Conservation (phyloP, 2,113 vertebrate genomes). For the Gavia stellata region DNA sequence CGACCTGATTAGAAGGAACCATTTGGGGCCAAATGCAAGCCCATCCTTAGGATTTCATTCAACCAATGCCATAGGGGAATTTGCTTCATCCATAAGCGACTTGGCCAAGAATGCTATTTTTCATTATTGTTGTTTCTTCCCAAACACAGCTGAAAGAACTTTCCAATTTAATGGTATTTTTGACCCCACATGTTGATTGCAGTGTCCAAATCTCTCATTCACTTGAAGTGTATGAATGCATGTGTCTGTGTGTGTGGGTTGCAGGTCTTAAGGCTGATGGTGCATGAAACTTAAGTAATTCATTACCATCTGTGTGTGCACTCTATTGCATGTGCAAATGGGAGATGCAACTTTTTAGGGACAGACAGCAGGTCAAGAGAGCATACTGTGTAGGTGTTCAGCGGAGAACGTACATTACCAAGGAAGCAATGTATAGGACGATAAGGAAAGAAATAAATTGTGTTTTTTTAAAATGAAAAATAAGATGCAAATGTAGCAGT, state of each 20-base stretch:
- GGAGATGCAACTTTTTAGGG: background rate
- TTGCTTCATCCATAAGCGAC: slow-evolving; percentile 42
- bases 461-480: background rate
- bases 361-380: slow-evolving; percentile 9
- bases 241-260: slow-evolving; percentile 29
- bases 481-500: background rate
- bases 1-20: slow-evolving; percentile 33
- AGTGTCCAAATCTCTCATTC: slow-evolving; percentile 68
- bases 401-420: slow-evolving; percentile 17
- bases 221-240: slow-evolving; percentile 34
- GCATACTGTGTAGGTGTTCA: slow-evolving; percentile 44
- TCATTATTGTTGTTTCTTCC: slow-evolving; percentile 54
- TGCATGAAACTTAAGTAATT: slow-evolving; percentile 52
- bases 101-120: slow-evolving; percentile 61
- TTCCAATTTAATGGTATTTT: slow-evolving; percentile 51
- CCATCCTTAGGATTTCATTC: background rate
- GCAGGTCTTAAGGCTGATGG: slow-evolving; percentile 63
- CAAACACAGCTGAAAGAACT: slow-evolving; percentile 64
- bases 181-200: slow-evolving; percentile 66
- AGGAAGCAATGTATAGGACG: slow-evolving; percentile 51
- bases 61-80: slow-evolving; percentile 6
- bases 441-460: slow-evolving; percentile 16
- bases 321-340: slow-evolving; percentile 32
- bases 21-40: slow-evolving; percentile 20
- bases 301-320: slow-evolving; percentile 32